Base-by-base conservation (phyloP, 2,113 vertebrate species). In the Zosterops borbonicus region DNA sequence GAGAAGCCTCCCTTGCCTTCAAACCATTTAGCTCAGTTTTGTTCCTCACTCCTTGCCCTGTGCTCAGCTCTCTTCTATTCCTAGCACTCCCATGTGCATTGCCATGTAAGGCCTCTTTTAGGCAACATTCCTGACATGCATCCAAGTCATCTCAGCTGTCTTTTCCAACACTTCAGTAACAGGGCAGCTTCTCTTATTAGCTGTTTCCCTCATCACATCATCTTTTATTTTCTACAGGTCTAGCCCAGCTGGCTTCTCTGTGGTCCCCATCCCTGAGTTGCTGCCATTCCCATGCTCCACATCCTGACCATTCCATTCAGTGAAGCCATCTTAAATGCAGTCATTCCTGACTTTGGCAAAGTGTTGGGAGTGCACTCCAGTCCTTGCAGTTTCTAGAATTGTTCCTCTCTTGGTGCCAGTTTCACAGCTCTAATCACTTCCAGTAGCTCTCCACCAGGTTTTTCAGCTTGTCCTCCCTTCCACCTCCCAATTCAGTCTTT, bases 211-310 rank as follows among this genome's bases (percentile, higher is more conserved):
- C 71, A 86, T 83, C 85, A 91, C 69, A 76, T 83, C 83, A 90
- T 89, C 49, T 75, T 89, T 93, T 83, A 83, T 92, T 94, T 90
- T 86, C 71, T 94, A 75, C 82, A 90, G 46, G 62, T 75, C 62
- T 6, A 7, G n/a, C 46, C n/a, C n/a, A 77, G 71, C 42, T 41
- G 12, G 18, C 71, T 93, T 20, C 1, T 90, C 90, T 29, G 29
- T 16, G 2, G 47, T 85, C 59, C 49, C 65, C 28, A 29, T 90
- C 24, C 17, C 58, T 28, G 71, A 4, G 44, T 11, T 5, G 1
- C 59, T 50, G 55, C 46, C 0, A 0, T 92, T 90, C 88, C 85
- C 75, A 47, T 70, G 79, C 71, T 83, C 56, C 56, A 44, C 69
- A 83, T 55, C 62, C 78, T 79, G 82, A 82, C 44, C 22, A 47